A percentile compares a stretch with the other conserved stretches of the same genome.
Conservation (phyloP, 2,888 invertebrate species). For the Dugesia japonica region DNA sequence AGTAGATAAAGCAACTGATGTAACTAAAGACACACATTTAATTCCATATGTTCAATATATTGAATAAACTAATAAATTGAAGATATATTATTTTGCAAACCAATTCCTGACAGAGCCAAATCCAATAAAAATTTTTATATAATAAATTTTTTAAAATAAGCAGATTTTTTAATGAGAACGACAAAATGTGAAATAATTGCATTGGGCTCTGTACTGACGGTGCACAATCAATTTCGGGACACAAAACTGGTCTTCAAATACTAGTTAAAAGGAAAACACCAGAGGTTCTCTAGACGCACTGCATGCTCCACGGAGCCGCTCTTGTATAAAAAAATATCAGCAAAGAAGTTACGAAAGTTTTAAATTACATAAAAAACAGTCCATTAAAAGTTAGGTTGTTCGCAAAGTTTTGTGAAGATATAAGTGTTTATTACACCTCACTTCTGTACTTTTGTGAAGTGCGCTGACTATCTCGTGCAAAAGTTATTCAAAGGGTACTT, state of each 20-base stretch:
- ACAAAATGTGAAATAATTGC: neutral
- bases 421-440: neutral
- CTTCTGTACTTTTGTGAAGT: neutral
- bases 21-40: neutral
- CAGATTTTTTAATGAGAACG: neutral
- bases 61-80: neutral
- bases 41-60: neutral
- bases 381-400: constrained; percentile 11
- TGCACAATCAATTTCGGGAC: neutral
- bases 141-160: neutral
- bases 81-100: constrained; percentile 12
- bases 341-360: neutral
- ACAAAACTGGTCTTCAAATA: too few relatives aligned
- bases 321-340: neutral
- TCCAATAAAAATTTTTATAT: neutral
- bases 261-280: too few relatives aligned
- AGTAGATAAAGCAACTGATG: neutral
- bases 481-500: neutral
- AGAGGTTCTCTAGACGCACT: too few relatives aligned
- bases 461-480: neutral
- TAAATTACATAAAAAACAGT: constrained; percentile 11
- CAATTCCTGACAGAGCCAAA: neutral
- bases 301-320: neutral
- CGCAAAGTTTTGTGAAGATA: neutral
- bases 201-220: neutral